phyloP scores from a whole-genome alignment of 2,113 vertebrate species.

The Pycnonotus jocosus region DNA sequence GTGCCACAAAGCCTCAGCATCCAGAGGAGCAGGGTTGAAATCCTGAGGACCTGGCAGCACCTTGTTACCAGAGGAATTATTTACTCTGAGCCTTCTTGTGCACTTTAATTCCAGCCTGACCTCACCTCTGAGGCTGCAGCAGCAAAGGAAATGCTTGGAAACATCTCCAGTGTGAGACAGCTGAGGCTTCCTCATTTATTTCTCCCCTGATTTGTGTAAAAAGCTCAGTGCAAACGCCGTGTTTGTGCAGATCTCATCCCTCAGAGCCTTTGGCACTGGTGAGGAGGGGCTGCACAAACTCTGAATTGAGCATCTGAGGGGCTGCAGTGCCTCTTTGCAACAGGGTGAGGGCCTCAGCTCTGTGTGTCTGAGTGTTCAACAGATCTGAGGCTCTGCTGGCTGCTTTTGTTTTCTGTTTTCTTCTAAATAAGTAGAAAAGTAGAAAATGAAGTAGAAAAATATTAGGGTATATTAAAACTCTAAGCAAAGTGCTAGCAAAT shows the following conservation, averaged over 20 bases:
- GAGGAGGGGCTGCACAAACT: neutral
- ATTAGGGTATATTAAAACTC: neutral
- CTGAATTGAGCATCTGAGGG: neutral
- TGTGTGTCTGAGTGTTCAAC: neutral
- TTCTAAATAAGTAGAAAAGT: neutral
- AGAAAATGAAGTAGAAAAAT: neutral
- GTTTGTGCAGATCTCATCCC: neutral
- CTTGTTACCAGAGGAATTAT: neutral
- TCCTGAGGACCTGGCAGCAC: neutral
- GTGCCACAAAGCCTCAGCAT: neutral
- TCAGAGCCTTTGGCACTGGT: neutral
- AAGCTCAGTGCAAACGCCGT: rapidly evolving
- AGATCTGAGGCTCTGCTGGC: neutral
- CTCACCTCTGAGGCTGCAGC: neutral
- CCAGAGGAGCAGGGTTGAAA: neutral
- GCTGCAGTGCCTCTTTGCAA: constrained; percentile 1
- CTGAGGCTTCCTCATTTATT: neutral
- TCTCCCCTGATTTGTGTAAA: neutral
- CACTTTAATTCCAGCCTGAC: neutral
- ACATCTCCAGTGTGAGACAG: neutral
- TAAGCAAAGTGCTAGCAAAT: neutral
- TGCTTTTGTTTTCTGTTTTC: neutral
- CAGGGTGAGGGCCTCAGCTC: constrained; percentile 55
- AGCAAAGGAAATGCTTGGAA: neutral
- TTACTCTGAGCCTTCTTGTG: rapidly evolving